A percentile compares a stretch with the other conserved stretches of the same genome.
phyloP scores from a whole-genome alignment of 1,140 invertebrate genomes.

The Temnothorax curvispinosus region DNA sequence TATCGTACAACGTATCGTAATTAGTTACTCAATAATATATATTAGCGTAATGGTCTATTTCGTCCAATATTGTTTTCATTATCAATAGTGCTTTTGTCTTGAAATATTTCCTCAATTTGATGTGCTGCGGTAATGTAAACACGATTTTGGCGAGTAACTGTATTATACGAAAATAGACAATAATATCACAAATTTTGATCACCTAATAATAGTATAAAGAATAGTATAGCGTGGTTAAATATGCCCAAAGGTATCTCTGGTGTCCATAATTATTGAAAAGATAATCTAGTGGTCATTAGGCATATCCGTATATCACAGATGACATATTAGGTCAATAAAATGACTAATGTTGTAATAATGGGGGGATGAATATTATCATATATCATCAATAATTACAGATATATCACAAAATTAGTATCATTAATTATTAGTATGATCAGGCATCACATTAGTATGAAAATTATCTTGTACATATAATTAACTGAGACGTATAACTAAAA shows the following conservation, averaged over 20 bases:
- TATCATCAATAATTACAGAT: conserved; percentile 26
- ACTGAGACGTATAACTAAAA: neutral
- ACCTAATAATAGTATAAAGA: neutral
- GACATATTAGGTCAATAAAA: neutral
- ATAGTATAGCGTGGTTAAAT: neutral
- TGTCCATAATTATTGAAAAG: neutral
- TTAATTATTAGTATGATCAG: neutral
- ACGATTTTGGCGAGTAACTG: neutral
- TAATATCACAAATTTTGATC: neutral
- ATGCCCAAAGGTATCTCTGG: neutral
- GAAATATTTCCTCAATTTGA: neutral
- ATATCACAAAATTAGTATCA: neutral
- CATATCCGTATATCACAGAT: neutral
- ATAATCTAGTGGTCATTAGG: neutral
- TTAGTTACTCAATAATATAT: neutral
- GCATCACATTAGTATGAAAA: conserved; percentile 19
- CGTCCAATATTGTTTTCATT: neutral
- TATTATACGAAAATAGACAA: neutral
- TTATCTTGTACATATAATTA: neutral
- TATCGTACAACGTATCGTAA: neutral
- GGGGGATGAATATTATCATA: neutral
- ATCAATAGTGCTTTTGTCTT: neutral
- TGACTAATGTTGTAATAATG: conserved; percentile 14
- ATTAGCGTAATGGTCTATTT: neutral
- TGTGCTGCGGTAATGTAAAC: neutral